phyloP scores from a whole-genome alignment of 2,888 invertebrate species.

The Rhagonycha lutea region DNA sequence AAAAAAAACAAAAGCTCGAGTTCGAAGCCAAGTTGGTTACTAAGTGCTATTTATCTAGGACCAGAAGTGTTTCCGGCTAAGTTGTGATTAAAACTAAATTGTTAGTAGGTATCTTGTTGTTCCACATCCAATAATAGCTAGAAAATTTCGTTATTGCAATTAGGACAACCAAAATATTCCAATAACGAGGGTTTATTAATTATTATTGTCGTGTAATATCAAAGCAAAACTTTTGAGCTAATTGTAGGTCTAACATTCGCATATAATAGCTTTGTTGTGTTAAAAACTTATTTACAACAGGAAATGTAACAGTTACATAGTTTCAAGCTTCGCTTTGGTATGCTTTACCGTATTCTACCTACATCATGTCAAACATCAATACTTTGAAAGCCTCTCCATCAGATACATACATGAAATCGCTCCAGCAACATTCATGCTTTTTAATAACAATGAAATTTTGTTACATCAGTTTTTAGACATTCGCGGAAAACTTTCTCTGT shows the following conservation, averaged over 20 bases:
- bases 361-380: constrained; percentile 8
- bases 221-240: neutral
- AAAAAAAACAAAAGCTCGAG: neutral
- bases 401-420: neutral
- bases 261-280: constrained; percentile 9
- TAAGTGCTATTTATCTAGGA: neutral
- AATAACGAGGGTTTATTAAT: neutral
- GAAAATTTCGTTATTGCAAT: neutral
- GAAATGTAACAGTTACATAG: constrained; percentile 16
- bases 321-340: constrained; percentile 16
- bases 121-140: neutral
- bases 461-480: neutral
- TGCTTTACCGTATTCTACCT: constrained; percentile 16
- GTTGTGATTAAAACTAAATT: neutral
- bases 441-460: neutral
- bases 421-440: neutral
- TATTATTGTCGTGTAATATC: neutral
- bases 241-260: neutral
- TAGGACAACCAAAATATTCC: neutral
- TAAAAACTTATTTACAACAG: constrained; percentile 6
- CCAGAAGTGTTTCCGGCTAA: neutral
- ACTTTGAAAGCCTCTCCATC: neutral
- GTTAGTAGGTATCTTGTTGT: neutral
- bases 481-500: neutral
- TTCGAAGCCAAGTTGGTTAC: neutral